Evolutionary conservation across 1,140 invertebrate species (phyloP).

Genomic region (Papilio xuthus): DNA sequence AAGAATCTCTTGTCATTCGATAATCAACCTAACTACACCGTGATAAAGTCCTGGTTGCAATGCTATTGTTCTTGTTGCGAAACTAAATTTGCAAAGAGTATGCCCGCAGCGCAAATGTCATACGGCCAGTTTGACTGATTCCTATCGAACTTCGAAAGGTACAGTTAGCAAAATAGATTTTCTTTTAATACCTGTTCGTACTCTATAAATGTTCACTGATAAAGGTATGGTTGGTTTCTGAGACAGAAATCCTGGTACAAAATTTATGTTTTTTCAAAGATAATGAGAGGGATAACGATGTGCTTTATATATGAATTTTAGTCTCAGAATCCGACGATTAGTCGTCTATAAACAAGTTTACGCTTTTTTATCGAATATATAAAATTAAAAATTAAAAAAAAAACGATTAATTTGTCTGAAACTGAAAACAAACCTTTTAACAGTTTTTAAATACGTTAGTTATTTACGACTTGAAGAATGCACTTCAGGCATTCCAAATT

Average conservation of each 20-base stretch:
- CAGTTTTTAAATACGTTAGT: neutral
- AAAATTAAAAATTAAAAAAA: neutral
- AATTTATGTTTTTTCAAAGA: no score
- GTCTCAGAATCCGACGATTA: no score
- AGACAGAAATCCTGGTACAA: no score
- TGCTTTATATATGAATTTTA: no score
- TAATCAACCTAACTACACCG: neutral
- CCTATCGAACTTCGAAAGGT: slow-evolving; percentile 53
- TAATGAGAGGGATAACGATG: no score
- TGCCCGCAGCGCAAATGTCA: slow-evolving; percentile 20
- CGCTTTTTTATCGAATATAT: no score
- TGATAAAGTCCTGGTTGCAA: neutral
- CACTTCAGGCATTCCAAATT: slow-evolving; percentile 2
- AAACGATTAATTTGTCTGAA: neutral
- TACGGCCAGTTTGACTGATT: slow-evolving; percentile 53
- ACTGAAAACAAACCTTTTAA: neutral
- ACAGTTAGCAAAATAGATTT: slow-evolving; percentile 42
- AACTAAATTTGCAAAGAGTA: slow-evolving; percentile 29
- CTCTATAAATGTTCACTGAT: no score
- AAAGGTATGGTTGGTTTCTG: no score
- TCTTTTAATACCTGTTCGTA: neutral
- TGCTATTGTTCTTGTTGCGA: slow-evolving; percentile 12
- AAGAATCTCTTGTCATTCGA: neutral
- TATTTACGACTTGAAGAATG: neutral
- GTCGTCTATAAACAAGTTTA: no score